A percentile compares a stretch with the other conserved stretches of the same genome.
Conservation (phyloP, 2,797 vertebrate genomes). For the Sphenopsis melanotis region DNA sequence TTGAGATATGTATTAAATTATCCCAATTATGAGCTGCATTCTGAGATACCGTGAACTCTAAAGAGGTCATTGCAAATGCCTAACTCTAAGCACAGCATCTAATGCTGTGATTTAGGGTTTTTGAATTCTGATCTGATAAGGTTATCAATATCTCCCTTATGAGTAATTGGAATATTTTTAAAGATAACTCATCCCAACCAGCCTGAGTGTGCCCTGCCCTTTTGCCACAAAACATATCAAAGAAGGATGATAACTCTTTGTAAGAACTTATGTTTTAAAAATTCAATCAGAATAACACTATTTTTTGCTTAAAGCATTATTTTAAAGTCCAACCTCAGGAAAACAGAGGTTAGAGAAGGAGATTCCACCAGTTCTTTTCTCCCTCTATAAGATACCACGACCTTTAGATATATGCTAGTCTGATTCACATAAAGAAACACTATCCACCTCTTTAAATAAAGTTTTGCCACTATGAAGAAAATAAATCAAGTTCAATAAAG, state of each 20-base stretch:
- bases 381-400: not conserved
- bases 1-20: not conserved
- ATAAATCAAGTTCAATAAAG: conserved; percentile 4
- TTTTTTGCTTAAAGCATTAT: not conserved
- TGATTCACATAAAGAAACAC: not conserved
- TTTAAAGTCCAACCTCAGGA: not conserved
- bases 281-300: not conserved
- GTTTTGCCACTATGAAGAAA: not conserved
- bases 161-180: not conserved
- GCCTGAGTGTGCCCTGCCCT: accelerated
- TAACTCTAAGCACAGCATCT: not conserved
- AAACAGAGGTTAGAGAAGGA: not conserved
- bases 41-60: not conserved
- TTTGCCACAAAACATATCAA: not conserved
- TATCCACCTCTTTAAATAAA: not conserved
- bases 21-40: not conserved
- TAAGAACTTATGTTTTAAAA: not conserved
- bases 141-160: not conserved
- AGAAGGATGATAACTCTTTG: not conserved
- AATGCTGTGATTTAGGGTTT: not conserved
- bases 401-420: not conserved
- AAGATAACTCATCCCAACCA: not conserved
- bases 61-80: not conserved
- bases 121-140: not conserved
- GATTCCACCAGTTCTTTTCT: not conserved